phyloP scores from a whole-genome alignment of 1,140 invertebrate genomes.

The Caerostris darwini region DNA sequence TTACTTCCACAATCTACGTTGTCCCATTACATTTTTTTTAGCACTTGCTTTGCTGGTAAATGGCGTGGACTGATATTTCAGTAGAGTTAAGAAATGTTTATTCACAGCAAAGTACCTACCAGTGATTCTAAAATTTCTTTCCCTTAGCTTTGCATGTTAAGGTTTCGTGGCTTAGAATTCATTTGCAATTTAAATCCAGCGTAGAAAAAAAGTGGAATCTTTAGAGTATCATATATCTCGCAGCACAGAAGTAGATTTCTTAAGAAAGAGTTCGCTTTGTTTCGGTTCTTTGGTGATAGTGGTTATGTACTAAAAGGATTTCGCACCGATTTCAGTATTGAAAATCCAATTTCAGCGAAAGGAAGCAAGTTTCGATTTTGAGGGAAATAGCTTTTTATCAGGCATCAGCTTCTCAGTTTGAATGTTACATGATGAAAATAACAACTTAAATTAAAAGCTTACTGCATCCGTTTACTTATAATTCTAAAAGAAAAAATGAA shows the following conservation, averaged over 20 bases:
- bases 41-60: neutral
- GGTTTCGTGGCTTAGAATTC: slow-evolving; percentile 14
- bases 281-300: too few species aligned
- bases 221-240: too few species aligned
- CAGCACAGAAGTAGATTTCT: neutral
- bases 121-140: slow-evolving; percentile 27
- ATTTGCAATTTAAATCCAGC: slow-evolving; percentile 40
- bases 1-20: slow-evolving; percentile 17
- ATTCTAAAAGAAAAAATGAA: too few species aligned
- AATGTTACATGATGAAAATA: too few species aligned
- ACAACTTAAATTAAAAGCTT: too few species aligned
- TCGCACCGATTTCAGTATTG: too few species aligned
- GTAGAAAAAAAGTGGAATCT: neutral
- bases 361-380: too few species aligned
- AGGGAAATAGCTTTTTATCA: too few species aligned
- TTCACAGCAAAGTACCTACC: neutral
- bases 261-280: neutral
- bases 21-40: neutral
- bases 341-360: too few species aligned
- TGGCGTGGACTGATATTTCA: slow-evolving; percentile 37
- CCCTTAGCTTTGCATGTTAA: neutral
- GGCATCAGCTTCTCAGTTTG: too few species aligned
- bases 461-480: too few species aligned
- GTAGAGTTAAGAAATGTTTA: slow-evolving; percentile 51
- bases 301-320: too few species aligned